A percentile compares a stretch with the other conserved stretches of the same genome.
phyloP scores from a whole-genome alignment of 2,888 invertebrate species.

The Cephus spinipes region DNA sequence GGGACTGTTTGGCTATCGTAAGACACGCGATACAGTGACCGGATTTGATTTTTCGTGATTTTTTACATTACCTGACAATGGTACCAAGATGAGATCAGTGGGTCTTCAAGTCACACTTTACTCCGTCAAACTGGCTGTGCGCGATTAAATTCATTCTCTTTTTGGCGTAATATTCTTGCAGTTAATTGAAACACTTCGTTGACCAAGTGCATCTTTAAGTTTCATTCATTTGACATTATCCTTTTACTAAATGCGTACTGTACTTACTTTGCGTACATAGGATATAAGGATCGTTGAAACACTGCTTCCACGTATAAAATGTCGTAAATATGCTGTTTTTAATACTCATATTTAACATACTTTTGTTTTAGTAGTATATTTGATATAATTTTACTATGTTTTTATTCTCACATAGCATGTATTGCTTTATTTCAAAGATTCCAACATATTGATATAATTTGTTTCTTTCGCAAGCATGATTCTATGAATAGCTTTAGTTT shows the following conservation, averaged over 20 bases:
- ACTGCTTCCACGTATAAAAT: slow-evolving; percentile 19
- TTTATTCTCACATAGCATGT: neutral
- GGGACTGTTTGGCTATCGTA: neutral
- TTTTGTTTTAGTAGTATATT: slow-evolving; percentile 48
- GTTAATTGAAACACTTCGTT: neutral
- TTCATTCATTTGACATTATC: neutral
- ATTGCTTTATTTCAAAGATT: neutral
- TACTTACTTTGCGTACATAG: neutral
- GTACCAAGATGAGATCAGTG: neutral
- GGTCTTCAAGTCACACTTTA: neutral
- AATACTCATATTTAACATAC: slow-evolving; percentile 45
- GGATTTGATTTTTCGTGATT: neutral
- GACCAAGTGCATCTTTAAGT: neutral
- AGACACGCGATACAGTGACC: neutral
- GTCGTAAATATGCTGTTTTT: slow-evolving; percentile 53
- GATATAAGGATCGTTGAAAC: slow-evolving; percentile 11
- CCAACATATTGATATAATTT: neutral
- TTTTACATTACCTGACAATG: neutral
- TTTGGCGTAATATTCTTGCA: slow-evolving; percentile 4
- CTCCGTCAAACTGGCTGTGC: slow-evolving; percentile 18
- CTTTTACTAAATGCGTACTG: neutral
- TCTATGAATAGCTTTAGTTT: neutral
- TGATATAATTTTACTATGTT: neutral
- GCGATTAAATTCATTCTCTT: slow-evolving; percentile 16
- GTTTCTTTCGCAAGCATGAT: neutral